Base-by-base conservation (phyloP, 2,888 invertebrate genomes). In the Eupithecia pulchellata region DNA sequence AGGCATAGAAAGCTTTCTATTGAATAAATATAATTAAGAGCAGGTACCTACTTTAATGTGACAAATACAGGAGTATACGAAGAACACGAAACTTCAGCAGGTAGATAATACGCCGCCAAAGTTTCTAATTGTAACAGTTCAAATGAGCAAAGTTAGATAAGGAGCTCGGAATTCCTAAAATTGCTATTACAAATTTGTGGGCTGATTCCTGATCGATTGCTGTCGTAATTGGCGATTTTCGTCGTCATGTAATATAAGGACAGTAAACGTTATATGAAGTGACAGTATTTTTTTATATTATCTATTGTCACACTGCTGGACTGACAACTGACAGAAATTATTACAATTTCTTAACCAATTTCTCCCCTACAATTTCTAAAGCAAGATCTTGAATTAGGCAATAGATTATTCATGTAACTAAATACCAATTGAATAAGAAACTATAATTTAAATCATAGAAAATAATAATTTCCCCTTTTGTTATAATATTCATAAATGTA, bases 141-240 rank as follows among this genome's bases (percentile, higher is more conserved):
- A 36, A 61, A 61, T 61, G 61, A 61, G 61, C 11, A 34, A 61
- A 61, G 61, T 61, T 61, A 25, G 34, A 36, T 61, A 61, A 61
- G 34, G 34, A 34, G 61, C 13, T 61, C 25, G 34, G 14, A 34
- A 34, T 34, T 61, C 34, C 61, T 34, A 14, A 61, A 61, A 61
- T 61, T 25, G 61, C 14, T 61, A 32, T 61, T 11, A 36, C 61
- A 25, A 61, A 36, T 36, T 29, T 9, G 29, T 25, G 52, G 25
- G 52, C 11, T 52, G 52, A 52, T 52, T 52, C 25, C 25, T 3
- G 20, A 25, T 52, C 52, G 11, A 52, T 25, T 52, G 52, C 52
- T 25, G 25, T 52, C 25, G 52, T 25, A 2, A 52, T 52, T n/a
- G n/a, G 17, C 9, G 25, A 52, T 52, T 25, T 13, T 13, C 25